Evolutionary conservation across 2,888 invertebrate species (phyloP).

Genomic region (Argyresthia albistria): DNA sequence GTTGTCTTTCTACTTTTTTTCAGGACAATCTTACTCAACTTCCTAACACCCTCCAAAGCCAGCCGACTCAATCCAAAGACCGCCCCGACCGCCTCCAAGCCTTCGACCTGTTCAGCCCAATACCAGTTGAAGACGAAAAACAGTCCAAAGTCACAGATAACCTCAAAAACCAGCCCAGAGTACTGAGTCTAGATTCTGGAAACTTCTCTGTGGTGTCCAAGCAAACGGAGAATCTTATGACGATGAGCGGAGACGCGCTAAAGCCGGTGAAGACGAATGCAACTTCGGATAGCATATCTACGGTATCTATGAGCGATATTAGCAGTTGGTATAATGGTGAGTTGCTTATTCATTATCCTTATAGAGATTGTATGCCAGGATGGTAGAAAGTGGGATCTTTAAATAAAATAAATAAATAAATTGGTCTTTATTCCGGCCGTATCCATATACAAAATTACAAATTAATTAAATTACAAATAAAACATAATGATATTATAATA

Average conservation of each 20-base stretch:
- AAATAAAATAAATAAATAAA: no score
- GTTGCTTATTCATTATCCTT: conserved; percentile 10
- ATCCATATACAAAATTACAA: no score
- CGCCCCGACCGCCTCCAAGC: conserved; percentile 38
- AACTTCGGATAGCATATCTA: conserved; percentile 55
- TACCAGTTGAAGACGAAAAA: conserved; percentile 44
- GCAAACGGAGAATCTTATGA: conserved; percentile 38
- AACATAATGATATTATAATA: no score
- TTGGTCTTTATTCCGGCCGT: no score
- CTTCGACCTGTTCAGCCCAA: conserved; percentile 70
- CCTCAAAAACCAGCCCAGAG: conserved; percentile 40
- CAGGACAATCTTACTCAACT: conserved; percentile 43
- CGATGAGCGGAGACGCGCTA: conserved; percentile 44
- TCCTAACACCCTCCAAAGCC: conserved; percentile 16
- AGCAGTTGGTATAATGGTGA: conserved; percentile 78
- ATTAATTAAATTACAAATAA: no score
- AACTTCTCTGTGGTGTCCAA: conserved; percentile 56
- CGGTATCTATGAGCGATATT: conserved; percentile 73
- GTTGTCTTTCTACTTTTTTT: conserved; percentile 9
- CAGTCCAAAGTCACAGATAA: conserved; percentile 43
- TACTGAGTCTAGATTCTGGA: conserved; percentile 51
- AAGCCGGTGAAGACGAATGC: conserved; percentile 45
- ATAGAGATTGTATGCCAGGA: neutral
- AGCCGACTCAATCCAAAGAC: conserved; percentile 13
- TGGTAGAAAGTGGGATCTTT: neutral